phyloP scores from a whole-genome alignment of 2,113 vertebrate species.

The Oenanthe melanoleuca region DNA sequence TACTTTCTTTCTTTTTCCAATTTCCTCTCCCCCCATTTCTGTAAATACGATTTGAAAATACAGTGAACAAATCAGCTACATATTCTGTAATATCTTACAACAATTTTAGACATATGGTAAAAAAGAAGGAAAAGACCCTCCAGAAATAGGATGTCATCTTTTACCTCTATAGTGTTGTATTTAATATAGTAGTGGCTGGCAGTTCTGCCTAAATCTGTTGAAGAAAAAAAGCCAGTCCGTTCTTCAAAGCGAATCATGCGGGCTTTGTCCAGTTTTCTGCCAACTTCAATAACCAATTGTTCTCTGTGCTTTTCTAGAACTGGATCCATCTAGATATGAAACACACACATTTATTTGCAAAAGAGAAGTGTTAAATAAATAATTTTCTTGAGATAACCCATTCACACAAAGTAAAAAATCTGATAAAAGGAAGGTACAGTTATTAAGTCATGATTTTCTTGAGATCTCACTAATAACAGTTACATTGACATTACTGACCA shows the following conservation, averaged over 20 bases:
- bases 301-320: conserved; percentile 88
- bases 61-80: not conserved
- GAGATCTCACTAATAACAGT: not conserved
- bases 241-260: conserved; percentile 98
- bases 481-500: not conserved
- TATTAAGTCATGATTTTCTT: not conserved
- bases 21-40: not conserved
- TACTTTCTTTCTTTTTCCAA: not conserved
- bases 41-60: not conserved
- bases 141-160: conserved; percentile 1
- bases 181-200: conserved; percentile 98
- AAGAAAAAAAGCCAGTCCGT: conserved; percentile 93
- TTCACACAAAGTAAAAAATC: not conserved
- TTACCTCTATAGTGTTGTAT: conserved; percentile 97
- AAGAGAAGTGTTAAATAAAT: not conserved
- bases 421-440: not conserved
- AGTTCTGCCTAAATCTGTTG: conserved; percentile 94
- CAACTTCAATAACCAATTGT: conserved; percentile 89
- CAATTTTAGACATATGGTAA: not conserved
- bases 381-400: not conserved
- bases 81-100: not conserved
- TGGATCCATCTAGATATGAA: conserved; percentile 86
- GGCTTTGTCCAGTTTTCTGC: conserved; percentile 93
- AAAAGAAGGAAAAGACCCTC: not conserved
- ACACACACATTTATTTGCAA: not conserved